Base-by-base conservation (phyloP, 2,113 vertebrate genomes). In the Notothenia rossii region DNA sequence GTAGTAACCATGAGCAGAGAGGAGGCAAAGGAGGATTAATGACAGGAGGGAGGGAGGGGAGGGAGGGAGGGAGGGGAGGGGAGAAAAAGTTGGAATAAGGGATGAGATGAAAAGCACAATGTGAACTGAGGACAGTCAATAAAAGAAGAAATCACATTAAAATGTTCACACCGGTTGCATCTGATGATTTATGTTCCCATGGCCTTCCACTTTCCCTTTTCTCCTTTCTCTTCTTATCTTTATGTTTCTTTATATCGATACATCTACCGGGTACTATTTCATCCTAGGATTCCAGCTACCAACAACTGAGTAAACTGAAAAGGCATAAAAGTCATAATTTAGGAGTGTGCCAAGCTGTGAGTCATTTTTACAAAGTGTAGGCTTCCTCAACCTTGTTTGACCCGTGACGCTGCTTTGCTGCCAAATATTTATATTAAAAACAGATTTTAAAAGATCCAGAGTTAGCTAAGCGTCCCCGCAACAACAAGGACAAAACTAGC, bases 1-100 rank as follows among this genome's bases (percentile, higher is more conserved):
- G 85, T 89, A 65, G 61, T 72, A 22, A 53, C 73, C 72, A n/a
- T 60, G 81, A 50, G 78, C 67, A 59, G 48, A 60, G 70, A 45
- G 25, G 72, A 76, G 46, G 66, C 46, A 55, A 68, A 64, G 65
- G 43, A 15, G 72, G 65, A 77, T 65, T 29, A 75, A 65, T 45
- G 70, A 55, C 64, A 59, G 48, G 60, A 66, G 49, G 20, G 72
- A 76, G 46, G 61, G 25, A 68, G 60, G 70, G 72, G 64, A 61
- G 36, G 53, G 17, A 49, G 59, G 25, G 72, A 76, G 46, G 66
- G 25, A 29, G 25, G 25, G 25, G 25, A 25, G 29, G 51, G 48
- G 29, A 75, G 61, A 75, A 2, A 55, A 64, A 61, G 61, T 43
- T 66, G 4, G 43, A 49, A 43, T 7, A 15, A 62, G 50, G 46